Conservation (phyloP, 2,113 vertebrate species). For the Peromyscus polionotus region DNA sequence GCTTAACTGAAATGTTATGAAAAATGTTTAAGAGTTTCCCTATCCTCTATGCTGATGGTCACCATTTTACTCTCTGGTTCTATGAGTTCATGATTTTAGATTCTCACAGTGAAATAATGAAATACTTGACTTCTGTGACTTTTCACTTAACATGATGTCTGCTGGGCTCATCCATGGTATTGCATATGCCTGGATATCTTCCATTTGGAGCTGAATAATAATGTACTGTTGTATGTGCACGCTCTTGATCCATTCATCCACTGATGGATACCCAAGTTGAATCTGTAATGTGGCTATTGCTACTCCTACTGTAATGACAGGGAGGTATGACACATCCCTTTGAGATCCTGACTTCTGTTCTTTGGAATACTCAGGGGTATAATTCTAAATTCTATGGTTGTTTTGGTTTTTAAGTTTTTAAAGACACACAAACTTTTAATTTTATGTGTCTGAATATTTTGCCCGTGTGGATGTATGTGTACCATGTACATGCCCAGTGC, state of each 20-base stretch:
- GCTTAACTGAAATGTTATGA: neutral
- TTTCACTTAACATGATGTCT: neutral
- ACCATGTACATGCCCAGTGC: neutral
- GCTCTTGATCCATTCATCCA: neutral
- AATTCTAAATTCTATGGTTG: neutral
- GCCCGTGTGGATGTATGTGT: neutral
- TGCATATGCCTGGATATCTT: neutral
- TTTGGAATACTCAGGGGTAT: neutral
- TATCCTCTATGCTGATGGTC: neutral
- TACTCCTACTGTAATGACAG: too few relatives aligned
- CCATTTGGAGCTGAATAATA: neutral
- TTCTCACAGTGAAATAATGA: neutral
- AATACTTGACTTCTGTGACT: neutral
- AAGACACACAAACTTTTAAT: neutral
- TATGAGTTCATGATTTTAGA: neutral
- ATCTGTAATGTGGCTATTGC: neutral
- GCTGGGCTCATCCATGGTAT: neutral
- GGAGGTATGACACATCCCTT: neutral
- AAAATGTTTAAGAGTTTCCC: neutral
- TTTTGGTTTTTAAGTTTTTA: neutral
- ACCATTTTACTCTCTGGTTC: neutral
- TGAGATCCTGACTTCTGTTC: neutral
- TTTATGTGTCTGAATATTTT: neutral
- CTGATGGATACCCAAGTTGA: neutral
- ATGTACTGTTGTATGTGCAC: neutral